Evolutionary conservation across 1,140 invertebrate genomes (phyloP), one percentile per base, ranked within the genome.

Genomic region (Helicoverpa zea): DNA sequence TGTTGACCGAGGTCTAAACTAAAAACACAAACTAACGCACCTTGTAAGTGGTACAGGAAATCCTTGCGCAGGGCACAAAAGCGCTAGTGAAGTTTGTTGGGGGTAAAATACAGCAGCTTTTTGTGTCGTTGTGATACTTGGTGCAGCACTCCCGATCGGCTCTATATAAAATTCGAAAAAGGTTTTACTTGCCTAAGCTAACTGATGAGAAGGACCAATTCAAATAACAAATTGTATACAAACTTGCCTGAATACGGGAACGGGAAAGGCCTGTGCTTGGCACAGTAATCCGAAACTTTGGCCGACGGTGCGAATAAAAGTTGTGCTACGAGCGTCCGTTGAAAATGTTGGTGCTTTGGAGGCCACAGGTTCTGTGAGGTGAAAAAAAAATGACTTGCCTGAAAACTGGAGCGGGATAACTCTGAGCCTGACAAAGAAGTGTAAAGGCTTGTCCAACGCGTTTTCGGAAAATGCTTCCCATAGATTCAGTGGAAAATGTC

Each of bases 251-350:
- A 97, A 97, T 90, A 96, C 90, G 76, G 97, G 97, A 86, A 97
- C 95, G 56, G 97, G 97, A 95, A 96, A 96, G 49, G 96, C 97
- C 91, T 98, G 97, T 84, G 97, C 98, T 92, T 97, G 97, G 95
- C 98, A 98, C 43, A 98, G 96, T 75, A 95, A 89, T 83, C 87
- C 93, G 85, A 95, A 94, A 85, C 88, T 91, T 89, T 94, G 92
- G 23, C 87, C 84, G 73, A 94, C 86, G 73, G 61, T 94, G 81
- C 96, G 88, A 81, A 95, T 90, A 87, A 96, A 96, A 84, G 96
- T 96, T 80, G 95, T 96, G 91, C 96, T 96, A 94, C 96, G 97
- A 78, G 96, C 96, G 75, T 97, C 96, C 83, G 96, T 96, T n/a
- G 96, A 96, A 89, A 97, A 97, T 54, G 96, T 95, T 3, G 97